Evolutionary conservation across 1,140 invertebrate species (phyloP).

Genomic region (Apis laboriosa): DNA sequence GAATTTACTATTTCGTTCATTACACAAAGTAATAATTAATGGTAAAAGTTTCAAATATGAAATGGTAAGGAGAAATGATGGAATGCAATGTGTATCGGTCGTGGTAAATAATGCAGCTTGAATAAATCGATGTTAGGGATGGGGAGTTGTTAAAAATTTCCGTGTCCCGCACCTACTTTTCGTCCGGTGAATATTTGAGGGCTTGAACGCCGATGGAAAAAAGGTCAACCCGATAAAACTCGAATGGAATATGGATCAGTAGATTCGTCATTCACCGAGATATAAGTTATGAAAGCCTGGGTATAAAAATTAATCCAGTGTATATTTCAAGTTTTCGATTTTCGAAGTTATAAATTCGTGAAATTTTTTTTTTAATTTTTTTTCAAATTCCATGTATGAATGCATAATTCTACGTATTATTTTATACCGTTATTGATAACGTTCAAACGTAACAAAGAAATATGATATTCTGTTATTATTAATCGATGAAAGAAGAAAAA

Average conservation of each 20-base stretch:
- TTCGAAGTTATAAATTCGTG: not conserved
- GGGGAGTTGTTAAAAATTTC: constrained; percentile 19
- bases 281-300: not conserved
- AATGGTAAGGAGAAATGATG: not conserved
- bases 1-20: not conserved
- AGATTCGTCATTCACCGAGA: not conserved
- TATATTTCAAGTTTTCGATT: not conserved
- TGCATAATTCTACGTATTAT: not conserved
- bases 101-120: constrained; percentile 30
- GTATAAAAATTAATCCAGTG: not conserved
- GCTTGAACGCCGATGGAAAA: not conserved
- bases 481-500: too few species aligned
- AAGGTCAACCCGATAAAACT: not conserved
- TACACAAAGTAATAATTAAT: not conserved
- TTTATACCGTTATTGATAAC: too few species aligned
- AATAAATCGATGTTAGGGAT: not conserved
- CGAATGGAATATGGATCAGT: not conserved
- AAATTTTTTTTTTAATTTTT: not conserved
- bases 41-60: not conserved
- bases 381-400: not conserved
- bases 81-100: constrained; percentile 3
- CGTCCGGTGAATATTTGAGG: constrained; percentile 17
- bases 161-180: not conserved
- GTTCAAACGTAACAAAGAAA: too few species aligned
- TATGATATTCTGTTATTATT: too few species aligned